phyloP scores from a whole-genome alignment of 2,797 vertebrate genomes.

The Lithobates sylvaticus region DNA sequence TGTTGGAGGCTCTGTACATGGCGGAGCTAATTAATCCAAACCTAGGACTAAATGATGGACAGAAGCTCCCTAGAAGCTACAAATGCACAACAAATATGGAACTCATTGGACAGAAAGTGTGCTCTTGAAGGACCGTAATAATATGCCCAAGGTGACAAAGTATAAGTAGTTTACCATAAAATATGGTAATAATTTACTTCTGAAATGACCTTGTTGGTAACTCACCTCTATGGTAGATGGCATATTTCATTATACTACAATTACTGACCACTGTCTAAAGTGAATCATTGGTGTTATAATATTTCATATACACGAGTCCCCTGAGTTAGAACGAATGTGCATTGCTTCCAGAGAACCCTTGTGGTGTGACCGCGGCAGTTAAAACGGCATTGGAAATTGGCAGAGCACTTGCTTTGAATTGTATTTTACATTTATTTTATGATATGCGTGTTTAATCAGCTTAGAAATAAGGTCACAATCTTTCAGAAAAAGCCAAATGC shows the following conservation, averaged over 20 bases:
- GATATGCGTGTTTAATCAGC: slow-evolving; percentile 10
- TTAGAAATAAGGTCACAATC: slow-evolving; percentile 7
- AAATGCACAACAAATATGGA: too few species aligned
- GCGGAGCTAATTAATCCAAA: too few species aligned
- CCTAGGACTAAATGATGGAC: too few species aligned
- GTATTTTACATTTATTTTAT: slow-evolving; percentile 8
- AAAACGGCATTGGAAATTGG: neutral
- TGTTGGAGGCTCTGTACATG: too few species aligned
- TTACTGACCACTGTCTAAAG: neutral
- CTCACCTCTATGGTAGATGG: neutral
- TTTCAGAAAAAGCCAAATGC: slow-evolving; percentile 6
- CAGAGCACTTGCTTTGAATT: slow-evolving; percentile 16
- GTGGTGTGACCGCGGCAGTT: neutral
- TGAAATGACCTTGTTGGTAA: neutral
- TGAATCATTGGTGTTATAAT: neutral
- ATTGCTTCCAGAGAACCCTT: slow-evolving; percentile 9
- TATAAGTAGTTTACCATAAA: too few species aligned
- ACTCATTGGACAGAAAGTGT: too few species aligned
- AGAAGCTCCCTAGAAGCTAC: too few species aligned
- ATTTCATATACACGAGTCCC: neutral
- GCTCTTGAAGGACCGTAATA: too few species aligned
- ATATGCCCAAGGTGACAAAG: too few species aligned
- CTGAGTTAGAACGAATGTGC: slow-evolving; percentile 1
- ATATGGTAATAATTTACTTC: too few species aligned
- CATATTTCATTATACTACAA: neutral